A percentile compares a stretch with the other conserved stretches of the same genome.
These are phyloP conservation scores for Pyrrhia umbra DNA, from an alignment of 2,888 invertebrate genomes.

Conservation along the genomic window DNA sequence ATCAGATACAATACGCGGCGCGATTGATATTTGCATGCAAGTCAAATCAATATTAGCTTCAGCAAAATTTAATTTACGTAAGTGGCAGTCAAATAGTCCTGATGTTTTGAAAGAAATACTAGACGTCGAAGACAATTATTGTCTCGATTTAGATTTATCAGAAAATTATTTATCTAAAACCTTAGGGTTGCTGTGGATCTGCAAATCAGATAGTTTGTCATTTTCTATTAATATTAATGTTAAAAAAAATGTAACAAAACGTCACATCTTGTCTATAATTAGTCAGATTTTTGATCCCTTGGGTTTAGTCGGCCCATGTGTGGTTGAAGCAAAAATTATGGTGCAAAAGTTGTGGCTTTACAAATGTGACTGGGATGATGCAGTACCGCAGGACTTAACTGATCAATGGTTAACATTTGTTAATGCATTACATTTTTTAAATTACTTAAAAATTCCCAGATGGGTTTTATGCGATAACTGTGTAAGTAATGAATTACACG, in stretches of 20 bases:
- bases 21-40: neutral
- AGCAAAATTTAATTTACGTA: slow-evolving; percentile 17
- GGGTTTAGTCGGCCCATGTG: no score
- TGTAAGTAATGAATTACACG: no score
- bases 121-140: neutral
- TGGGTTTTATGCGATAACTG: slow-evolving; percentile 6
- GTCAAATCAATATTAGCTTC: slow-evolving; percentile 1
- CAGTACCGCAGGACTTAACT: neutral
- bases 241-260: slow-evolving; percentile 12
- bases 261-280: slow-evolving; percentile 3
- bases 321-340: no score
- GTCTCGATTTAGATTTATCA: neutral
- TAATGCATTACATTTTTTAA: neutral
- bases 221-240: neutral
- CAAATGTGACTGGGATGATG: neutral
- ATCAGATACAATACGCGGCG: neutral
- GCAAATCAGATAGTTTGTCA: neutral
- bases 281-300: no score
- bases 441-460: slow-evolving; percentile 3
- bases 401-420: neutral
- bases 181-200: neutral
- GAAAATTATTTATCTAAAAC: slow-evolving; percentile 4
- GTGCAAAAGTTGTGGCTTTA: no score
- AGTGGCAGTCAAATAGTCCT: slow-evolving; percentile 17
- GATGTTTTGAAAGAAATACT: slow-evolving; percentile 8